Evolutionary conservation across 2,113 vertebrate genomes (phyloP), one percentile per base, ranked within the genome.

Genomic region (Passer montanus): DNA sequence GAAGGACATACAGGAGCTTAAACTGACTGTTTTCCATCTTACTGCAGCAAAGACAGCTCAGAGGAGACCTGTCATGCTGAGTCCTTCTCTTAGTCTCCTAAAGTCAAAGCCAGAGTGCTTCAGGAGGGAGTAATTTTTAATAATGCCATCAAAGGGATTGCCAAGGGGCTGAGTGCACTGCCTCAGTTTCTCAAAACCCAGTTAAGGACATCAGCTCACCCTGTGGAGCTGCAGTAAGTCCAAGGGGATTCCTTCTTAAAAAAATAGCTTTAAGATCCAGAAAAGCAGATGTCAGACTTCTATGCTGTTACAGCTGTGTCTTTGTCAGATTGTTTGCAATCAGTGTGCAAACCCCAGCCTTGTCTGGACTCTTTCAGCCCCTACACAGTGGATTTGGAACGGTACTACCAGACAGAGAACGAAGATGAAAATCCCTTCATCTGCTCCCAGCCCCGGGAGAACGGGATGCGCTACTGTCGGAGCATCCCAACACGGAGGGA

Each of bases 341-440:
- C 1, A 0, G 11, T 90, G 62, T 82, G 66, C 73, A 84, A 92
- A 88, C 81, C 56, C 22, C 53, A 84, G 33, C 30, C 30, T 41
- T 84, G 41, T 95, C 62, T 91, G 89, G 41, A 62, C 68, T 82
- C 75, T 91, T 90, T 39, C 91, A 99, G 99, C 86, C 99, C 99
- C 78, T 98, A 98, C 74, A 97, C 98, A 0, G 88, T 99, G 87
- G 98, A 98, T 84, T 94, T 99, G 87, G 98, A 98, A 70, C 97
- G 97, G n/a, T 99, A 99, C 94, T 99, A 99, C 97, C 99, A 99
- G 97, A 99, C 99, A 0, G 99, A 99, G 97, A 99, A 99, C 0
- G 99, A 99, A 17, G 99, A 99, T 0, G 99, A 99, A 97, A 99
- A 98, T 95, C 99, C 99, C 9, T 99, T 99, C 97, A 99, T 99